Base-by-base conservation (phyloP, 1,140 invertebrate genomes). In the Schlechtendalia chinensis region DNA sequence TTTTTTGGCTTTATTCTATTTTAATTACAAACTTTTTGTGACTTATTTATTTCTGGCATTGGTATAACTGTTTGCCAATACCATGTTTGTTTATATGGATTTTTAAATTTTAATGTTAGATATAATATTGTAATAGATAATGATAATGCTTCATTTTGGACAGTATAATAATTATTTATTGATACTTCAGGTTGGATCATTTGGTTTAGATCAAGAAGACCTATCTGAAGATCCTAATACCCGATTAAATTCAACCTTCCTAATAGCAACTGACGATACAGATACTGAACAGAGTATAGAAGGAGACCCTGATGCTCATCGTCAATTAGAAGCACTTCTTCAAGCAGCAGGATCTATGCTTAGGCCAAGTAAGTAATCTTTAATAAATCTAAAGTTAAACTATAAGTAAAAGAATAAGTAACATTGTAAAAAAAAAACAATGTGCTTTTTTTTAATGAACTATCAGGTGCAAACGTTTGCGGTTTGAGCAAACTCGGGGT, bases 401-500 rank as follows among this genome's bases (percentile, higher is more conserved):
- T 29, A 19, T 63, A 50, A 27, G 47, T 12, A 39, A 39, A 69
- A 50, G 19, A 11, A 47, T 16, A 71, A 27, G 45, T 67, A 14
- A n/a, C 27, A 32, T 39, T 39, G 32, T 29, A 29, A 2, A 32
- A 54, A n/a, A 22, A 22, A 58, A 75, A 47, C 5, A 2, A 27
- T 59, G 12, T 71, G 16, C 17, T 77, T 56, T 61, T n/a, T 59
- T 39, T 39, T 39, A 77, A 77, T 59, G 8, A 77, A 77, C 54
- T 77, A 77, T 61, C 56, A 77, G 54, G 54, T 77, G 72, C 47
- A 58, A 75, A 75, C 19, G 72, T 72, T n/a, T 61, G 54, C 56
- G 56, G 74, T 83, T 93, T 94, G 84, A 91, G 92, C 83, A 93
- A 93, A 85, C 90, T 81, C 91, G 92, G 86, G 92, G 93, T 89